Evolutionary conservation across 2,888 invertebrate genomes (phyloP).

Genomic region (Melinaea marsaeus): DNA sequence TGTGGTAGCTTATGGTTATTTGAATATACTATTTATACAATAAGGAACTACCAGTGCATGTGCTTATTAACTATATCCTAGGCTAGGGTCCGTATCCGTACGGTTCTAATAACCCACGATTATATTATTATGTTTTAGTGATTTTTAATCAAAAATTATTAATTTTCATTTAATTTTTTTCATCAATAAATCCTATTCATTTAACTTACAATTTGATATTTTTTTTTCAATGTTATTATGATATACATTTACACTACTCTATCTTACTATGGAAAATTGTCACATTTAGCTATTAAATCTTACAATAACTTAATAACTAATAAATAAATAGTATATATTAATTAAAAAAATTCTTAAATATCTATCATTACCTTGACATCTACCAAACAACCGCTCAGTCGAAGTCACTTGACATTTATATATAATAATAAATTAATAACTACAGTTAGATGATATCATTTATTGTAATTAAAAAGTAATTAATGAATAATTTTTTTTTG

Average conservation of each 20-base stretch:
- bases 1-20: conserved; percentile 35
- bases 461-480: conserved; percentile 2
- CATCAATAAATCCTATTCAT: too few relatives aligned
- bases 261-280: conserved; percentile 65
- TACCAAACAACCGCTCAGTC: conserved; percentile 22
- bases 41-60: conserved; percentile 72
- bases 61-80: conserved; percentile 41
- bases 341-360: conserved; percentile 51
- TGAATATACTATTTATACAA: conserved; percentile 56
- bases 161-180: too few relatives aligned
- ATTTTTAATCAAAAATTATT: too few relatives aligned
- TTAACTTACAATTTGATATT: conserved; percentile 8
- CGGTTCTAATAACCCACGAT: too few relatives aligned
- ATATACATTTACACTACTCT: conserved; percentile 40
- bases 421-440: conserved; percentile 17
- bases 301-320: conserved; percentile 45
- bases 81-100: too few relatives aligned
- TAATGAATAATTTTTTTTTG: not conserved
- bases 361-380: conserved; percentile 22
- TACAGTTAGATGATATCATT: conserved; percentile 13
- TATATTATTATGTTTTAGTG: too few relatives aligned
- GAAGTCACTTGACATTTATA: conserved; percentile 13
- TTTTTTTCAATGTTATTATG: conserved; percentile 3
- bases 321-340: conserved; percentile 77
- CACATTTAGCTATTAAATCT: conserved; percentile 51